phyloP scores from a whole-genome alignment of 2,113 vertebrate genomes.

The Haplotaxodon microlepis region DNA sequence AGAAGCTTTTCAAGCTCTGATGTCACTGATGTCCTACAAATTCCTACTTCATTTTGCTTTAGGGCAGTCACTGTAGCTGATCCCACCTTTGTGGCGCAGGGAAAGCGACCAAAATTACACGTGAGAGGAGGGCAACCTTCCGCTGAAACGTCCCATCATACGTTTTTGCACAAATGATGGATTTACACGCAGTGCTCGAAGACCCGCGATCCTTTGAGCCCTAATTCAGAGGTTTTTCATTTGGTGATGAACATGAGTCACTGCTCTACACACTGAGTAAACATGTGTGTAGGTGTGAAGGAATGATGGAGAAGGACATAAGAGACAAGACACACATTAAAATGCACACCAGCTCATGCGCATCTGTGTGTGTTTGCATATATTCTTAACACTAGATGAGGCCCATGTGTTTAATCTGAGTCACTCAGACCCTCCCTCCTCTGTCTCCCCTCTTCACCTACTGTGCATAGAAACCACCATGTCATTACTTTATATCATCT shows the following conservation, averaged over 20 bases:
- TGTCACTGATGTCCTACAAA: background rate
- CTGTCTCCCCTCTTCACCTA: background rate
- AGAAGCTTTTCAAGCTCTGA: conserved; percentile 44
- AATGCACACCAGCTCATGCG: background rate
- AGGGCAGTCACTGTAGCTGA: background rate
- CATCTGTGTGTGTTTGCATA: background rate
- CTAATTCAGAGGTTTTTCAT: background rate
- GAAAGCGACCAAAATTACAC: background rate
- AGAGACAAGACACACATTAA: background rate
- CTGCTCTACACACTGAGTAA: background rate
- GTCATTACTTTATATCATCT: background rate
- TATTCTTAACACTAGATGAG: background rate
- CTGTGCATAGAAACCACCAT: background rate
- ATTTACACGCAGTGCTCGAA: background rate
- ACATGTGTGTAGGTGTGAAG: background rate
- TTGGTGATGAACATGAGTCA: background rate
- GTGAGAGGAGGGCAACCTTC: background rate
- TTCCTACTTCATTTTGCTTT: background rate
- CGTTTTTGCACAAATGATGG: background rate
- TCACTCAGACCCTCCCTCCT: conserved; percentile 8
- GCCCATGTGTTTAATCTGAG: conserved; percentile 38
- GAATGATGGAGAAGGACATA: background rate
- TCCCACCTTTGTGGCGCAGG: background rate
- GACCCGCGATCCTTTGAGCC: background rate
- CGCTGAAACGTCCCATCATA: background rate